These are phyloP conservation scores for Diphyllodes magnificus DNA, from an alignment of 2,113 vertebrate species.

Conservation along the genomic window DNA sequence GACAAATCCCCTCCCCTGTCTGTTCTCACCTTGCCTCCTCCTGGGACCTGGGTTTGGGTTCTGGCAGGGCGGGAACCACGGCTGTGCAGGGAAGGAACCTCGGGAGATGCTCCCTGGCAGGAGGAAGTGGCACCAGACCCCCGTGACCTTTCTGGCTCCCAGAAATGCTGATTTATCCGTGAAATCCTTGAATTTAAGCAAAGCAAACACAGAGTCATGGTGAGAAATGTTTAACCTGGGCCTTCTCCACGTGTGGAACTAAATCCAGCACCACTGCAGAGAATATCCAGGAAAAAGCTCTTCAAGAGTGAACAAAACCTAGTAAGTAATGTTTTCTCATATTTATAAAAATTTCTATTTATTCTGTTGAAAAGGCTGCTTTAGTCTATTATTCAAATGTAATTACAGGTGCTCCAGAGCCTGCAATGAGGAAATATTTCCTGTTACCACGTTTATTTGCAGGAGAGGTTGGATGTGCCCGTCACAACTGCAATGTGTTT, in stretches of 20 bases:
- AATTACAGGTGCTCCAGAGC: not conserved
- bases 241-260: not conserved
- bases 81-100: not conserved
- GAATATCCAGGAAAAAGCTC: not conserved
- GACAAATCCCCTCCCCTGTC: not conserved
- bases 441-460: not conserved
- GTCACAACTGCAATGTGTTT: not conserved
- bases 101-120: not conserved
- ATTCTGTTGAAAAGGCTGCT: not conserved
- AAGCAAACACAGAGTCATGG: not conserved
- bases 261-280: not conserved
- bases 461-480: not conserved
- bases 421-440: not conserved
- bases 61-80: not conserved
- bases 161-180: not conserved
- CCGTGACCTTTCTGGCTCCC: not conserved
- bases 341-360: not conserved
- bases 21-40: not conserved
- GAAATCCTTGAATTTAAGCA: not conserved
- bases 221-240: not conserved
- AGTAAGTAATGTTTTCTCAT: not conserved
- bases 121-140: not conserved
- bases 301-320: not conserved
- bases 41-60: not conserved
- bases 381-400: not conserved